These are phyloP conservation scores for Oncorhynchus kisutch DNA, from an alignment of 2,113 vertebrate species.

Conservation along the genomic window DNA sequence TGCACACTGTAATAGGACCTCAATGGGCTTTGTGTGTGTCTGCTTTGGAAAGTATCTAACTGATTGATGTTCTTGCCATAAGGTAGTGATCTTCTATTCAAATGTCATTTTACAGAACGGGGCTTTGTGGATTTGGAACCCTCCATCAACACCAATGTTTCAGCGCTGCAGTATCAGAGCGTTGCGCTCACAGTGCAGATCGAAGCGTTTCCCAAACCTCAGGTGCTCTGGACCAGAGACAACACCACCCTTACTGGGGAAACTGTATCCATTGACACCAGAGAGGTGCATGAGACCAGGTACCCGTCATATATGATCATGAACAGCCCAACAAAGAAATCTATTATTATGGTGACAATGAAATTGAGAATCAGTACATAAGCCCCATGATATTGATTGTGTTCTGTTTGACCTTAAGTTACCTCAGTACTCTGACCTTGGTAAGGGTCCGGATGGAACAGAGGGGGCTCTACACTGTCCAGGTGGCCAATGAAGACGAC, in stretches of 20 bases:
- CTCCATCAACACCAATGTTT: conserved; percentile 29
- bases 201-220: conserved; percentile 47
- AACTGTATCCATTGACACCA: conserved; percentile 24
- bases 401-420: conserved; percentile 66
- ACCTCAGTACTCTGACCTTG: conserved; percentile 80
- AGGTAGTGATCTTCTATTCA: too few relatives aligned
- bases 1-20: too few relatives aligned
- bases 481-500: conserved; percentile 79
- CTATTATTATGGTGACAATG: background rate
- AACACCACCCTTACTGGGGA: conserved; percentile 34
- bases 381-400: background rate
- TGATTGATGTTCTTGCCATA: too few relatives aligned
- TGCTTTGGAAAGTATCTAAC: too few relatives aligned
- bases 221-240: conserved; percentile 47
- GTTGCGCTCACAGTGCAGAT: conserved; percentile 42
- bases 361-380: too few relatives aligned
- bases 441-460: conserved; percentile 85
- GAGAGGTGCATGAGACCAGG: conserved; percentile 44
- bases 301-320: conserved; percentile 4
- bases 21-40: too few relatives aligned
- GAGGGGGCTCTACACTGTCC: conserved; percentile 82
- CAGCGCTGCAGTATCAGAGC: conserved; percentile 36
- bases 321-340: background rate
- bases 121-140: conserved; percentile 52
- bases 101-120: conserved; percentile 28